These are phyloP conservation scores for Adelognathus sp. DNA, from an alignment of 2,888 invertebrate species.

Conservation along the genomic window DNA sequence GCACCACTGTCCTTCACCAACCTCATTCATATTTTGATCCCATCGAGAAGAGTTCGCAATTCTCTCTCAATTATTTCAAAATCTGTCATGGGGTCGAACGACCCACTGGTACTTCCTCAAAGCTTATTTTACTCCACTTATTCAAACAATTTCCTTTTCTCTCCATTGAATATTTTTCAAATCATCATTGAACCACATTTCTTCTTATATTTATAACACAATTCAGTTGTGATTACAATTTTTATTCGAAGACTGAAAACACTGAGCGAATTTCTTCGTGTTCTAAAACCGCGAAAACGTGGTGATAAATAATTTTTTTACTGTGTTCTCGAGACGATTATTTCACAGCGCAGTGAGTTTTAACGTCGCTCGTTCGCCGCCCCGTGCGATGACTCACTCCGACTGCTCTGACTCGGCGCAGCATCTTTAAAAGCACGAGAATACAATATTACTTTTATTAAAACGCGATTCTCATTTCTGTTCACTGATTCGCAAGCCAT, in stretches of 20 bases:
- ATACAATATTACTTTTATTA: slow-evolving; percentile 37
- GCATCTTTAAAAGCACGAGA: background rate
- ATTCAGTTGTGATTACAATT: background rate
- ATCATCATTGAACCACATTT: no score
- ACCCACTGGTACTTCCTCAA: no score
- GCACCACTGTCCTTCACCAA: no score
- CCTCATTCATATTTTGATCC: no score
- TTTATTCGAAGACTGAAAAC: no score
- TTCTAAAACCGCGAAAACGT: slow-evolving; percentile 3
- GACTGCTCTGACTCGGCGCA: background rate
- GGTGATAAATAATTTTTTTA: slow-evolving; percentile 32
- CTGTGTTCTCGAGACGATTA: background rate
- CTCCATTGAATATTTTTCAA: no score
- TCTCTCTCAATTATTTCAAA: no score
- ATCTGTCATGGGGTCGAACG: no score
- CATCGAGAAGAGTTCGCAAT: no score
- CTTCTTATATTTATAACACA: background rate
- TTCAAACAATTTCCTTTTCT: no score
- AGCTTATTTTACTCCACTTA: no score
- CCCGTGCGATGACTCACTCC: slow-evolving; percentile 34
- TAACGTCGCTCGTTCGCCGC: slow-evolving; percentile 21
- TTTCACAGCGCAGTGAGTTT: background rate
- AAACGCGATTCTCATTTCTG: slow-evolving; percentile 35
- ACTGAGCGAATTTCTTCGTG: no score
- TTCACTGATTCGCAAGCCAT: background rate